These are phyloP conservation scores for Bombus terrestris DNA, from an alignment of 1,140 invertebrate genomes.

Conservation along the genomic window DNA sequence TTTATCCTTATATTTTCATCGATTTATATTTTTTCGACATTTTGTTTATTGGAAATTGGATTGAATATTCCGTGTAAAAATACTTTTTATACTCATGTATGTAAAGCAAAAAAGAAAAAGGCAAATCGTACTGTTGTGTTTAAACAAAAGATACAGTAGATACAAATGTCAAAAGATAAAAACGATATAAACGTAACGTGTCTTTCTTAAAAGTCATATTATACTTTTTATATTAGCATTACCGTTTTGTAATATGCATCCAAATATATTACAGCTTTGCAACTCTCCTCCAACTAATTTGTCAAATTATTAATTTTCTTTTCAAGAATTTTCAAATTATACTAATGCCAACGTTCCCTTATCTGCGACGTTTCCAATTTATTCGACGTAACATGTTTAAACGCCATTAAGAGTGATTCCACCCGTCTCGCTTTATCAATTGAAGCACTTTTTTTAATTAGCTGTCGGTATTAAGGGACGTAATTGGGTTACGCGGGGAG, in stretches of 20 bases:
- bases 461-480: not conserved
- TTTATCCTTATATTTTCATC: too few species aligned
- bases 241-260: too few species aligned
- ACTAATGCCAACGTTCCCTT: not conserved
- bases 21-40: not conserved
- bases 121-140: not conserved
- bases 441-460: constrained; percentile 10
- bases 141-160: not conserved
- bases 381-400: not conserved
- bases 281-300: not conserved
- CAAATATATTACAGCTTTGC: not conserved
- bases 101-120: not conserved
- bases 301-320: not conserved
- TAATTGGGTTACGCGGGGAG: not conserved
- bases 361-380: not conserved
- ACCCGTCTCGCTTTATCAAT: not conserved
- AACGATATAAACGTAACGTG: too few species aligned
- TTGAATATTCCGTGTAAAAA: not conserved
- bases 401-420: not conserved
- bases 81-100: not conserved
- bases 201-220: too few species aligned
- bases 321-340: not conserved
- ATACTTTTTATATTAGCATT: too few species aligned
- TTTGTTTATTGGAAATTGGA: not conserved
- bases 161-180: too few species aligned